These are phyloP conservation scores for Rosalia funebris DNA, from an alignment of 2,888 invertebrate species.

Conservation along the genomic window DNA sequence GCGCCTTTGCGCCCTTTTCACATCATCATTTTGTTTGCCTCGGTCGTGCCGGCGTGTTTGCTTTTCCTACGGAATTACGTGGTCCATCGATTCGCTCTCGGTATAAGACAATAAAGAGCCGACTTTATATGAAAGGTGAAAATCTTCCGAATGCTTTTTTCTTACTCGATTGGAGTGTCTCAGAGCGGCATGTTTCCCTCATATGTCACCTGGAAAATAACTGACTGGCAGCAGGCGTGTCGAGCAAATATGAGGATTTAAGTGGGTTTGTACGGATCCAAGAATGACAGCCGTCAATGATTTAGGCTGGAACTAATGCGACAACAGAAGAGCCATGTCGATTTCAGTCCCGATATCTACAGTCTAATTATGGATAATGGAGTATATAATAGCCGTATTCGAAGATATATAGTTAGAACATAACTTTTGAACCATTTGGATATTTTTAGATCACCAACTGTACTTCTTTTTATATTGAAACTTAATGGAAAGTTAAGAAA, in stretches of 20 bases:
- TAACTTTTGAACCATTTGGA: too few relatives aligned
- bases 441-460: too few relatives aligned
- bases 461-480: too few relatives aligned
- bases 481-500: too few relatives aligned
- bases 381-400: too few relatives aligned
- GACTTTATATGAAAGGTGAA: constrained; percentile 22
- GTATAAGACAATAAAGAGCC: constrained; percentile 15
- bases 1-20: constrained; percentile 6
- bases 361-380: too few relatives aligned
- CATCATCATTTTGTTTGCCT: constrained; percentile 10
- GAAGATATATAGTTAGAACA: too few relatives aligned
- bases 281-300: too few relatives aligned
- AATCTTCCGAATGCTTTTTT: constrained; percentile 15
- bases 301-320: too few relatives aligned
- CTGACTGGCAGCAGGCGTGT: constrained; percentile 4
- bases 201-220: constrained; percentile 5
- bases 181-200: constrained; percentile 1
- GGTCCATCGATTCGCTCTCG: constrained; percentile 18
- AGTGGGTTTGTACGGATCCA: too few relatives aligned
- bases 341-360: too few relatives aligned
- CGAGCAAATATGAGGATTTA: neutral
- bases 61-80: constrained; percentile 20
- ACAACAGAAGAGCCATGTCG: too few relatives aligned
- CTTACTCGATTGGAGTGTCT: constrained; percentile 2
- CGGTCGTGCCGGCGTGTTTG: constrained; percentile 7